Conservation (phyloP, 2,888 invertebrate genomes). For the Heliothis peltigera region DNA sequence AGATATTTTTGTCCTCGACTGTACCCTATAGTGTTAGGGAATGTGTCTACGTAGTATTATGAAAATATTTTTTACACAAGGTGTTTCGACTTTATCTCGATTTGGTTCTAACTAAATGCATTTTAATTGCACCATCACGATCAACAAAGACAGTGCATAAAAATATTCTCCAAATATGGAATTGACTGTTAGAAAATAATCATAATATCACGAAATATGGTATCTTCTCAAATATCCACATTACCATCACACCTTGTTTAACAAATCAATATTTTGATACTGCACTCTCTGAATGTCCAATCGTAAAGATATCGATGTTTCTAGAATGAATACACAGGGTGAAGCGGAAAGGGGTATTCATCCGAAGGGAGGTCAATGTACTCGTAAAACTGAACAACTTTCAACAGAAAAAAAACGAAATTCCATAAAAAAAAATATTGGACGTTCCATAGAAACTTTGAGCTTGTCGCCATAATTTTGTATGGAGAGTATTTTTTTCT, state of each 20-base stretch:
- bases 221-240: background rate
- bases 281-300: constrained; percentile 53
- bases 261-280: constrained; percentile 58
- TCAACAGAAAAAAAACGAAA: too few relatives aligned
- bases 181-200: background rate
- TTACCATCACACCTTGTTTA: constrained; percentile 39
- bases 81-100: constrained; percentile 11
- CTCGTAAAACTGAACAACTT: too few relatives aligned
- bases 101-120: background rate
- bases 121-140: background rate
- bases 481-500: too few relatives aligned
- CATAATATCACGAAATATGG: background rate
- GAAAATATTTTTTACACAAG: constrained; percentile 41
- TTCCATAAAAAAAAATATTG: too few relatives aligned
- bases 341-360: too few relatives aligned
- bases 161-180: background rate
- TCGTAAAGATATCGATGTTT: constrained; percentile 35
- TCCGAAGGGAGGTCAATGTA: too few relatives aligned
- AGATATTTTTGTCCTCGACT: constrained; percentile 60
- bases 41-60: constrained; percentile 26
- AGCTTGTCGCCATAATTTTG: too few relatives aligned
- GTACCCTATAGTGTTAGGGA: constrained; percentile 50
- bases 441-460: too few relatives aligned
- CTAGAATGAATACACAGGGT: constrained; percentile 26
- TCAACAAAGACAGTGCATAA: background rate